Percentiles rank a stretch among this genome's conserved stretches.
Conservation (phyloP, 2,113 vertebrate genomes). For the Melozone crissalis region DNA sequence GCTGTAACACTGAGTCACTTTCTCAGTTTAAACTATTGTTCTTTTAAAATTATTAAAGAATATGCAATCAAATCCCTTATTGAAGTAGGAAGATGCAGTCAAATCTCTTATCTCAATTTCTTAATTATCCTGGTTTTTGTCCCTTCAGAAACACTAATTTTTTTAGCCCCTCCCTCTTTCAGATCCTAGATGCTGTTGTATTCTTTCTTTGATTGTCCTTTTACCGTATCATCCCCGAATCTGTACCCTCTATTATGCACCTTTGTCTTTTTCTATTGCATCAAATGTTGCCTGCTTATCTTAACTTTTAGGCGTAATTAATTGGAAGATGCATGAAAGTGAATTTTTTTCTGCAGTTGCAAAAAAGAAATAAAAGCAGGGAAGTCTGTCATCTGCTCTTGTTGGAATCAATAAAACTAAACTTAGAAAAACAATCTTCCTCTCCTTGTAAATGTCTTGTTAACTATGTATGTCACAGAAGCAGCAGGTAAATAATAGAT, state of each 20-base stretch:
- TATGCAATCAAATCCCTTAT: not conserved
- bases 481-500: not conserved
- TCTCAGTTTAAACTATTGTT: not conserved
- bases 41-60: not conserved
- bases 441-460: not conserved
- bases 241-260: not conserved
- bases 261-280: not conserved
- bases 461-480: not conserved
- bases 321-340: not conserved
- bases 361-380: not conserved
- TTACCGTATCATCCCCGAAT: not conserved
- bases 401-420: not conserved
- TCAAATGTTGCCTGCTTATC: not conserved
- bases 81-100: not conserved
- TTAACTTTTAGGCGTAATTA: not conserved
- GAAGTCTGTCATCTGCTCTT: not conserved
- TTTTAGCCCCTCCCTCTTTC: not conserved
- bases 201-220: not conserved
- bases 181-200: not conserved
- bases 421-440: not conserved
- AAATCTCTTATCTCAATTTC: not conserved
- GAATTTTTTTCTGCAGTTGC: not conserved
- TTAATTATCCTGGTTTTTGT: not conserved
- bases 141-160: not conserved
- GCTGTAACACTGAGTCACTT: not conserved